phyloP scores from a whole-genome alignment of 1,140 invertebrate genomes.

The Eufriesea mexicana region DNA sequence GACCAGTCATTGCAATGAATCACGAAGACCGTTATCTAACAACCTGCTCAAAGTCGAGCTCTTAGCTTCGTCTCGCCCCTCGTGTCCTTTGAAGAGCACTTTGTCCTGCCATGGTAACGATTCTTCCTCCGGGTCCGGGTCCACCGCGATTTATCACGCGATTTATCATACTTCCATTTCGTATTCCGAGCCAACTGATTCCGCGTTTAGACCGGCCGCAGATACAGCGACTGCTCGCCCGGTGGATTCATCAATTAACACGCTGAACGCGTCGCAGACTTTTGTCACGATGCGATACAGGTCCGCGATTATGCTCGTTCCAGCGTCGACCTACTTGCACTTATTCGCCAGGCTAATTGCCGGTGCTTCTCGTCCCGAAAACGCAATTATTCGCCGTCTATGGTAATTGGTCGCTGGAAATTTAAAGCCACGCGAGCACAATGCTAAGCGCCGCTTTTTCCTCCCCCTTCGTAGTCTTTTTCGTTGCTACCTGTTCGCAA shows the following conservation, averaged over 20 bases:
- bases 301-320: not conserved
- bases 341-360: not conserved
- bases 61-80: not conserved
- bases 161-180: not conserved
- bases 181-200: not conserved
- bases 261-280: not conserved
- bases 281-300: not conserved
- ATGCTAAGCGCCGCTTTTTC: not conserved
- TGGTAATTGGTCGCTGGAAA: constrained; percentile 34
- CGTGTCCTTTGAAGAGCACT: constrained; percentile 8
- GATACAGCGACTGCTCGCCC: not conserved
- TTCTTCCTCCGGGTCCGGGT: not conserved
- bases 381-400: constrained; percentile 19
- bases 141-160: not conserved
- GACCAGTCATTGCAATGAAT: too few species aligned
- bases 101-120: not conserved
- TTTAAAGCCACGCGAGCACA: constrained; percentile 13
- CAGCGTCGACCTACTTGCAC: constrained; percentile 4
- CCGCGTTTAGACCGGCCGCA: not conserved
- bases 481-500: constrained; percentile 15
- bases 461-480: not conserved
- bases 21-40: too few species aligned
- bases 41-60: not conserved
- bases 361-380: not conserved
- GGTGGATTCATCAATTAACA: constrained; percentile 12